Percentiles rank a stretch among this genome's conserved stretches.
Conservation (phyloP, 2,113 vertebrate genomes). For the Cygnus buccinator region DNA sequence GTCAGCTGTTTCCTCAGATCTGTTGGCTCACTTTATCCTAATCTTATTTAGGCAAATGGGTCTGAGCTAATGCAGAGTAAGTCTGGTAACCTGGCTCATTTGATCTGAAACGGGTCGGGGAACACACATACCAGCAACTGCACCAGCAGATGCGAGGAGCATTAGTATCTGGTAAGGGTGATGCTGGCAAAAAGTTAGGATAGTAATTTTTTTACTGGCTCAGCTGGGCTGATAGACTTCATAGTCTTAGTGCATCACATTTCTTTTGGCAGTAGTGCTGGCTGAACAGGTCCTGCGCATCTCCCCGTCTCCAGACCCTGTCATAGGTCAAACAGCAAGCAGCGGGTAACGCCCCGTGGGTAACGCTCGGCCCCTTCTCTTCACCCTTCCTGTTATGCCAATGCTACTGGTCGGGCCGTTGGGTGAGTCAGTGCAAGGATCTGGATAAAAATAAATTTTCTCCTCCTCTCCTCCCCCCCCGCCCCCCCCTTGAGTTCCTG, state of each 20-base stretch:
- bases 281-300: neutral
- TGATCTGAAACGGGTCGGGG: neutral
- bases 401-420: slow-evolving; percentile 39
- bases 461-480: neutral
- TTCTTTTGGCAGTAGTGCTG: neutral
- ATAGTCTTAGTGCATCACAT: neutral
- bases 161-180: neutral
- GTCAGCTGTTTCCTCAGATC: neutral
- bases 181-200: neutral
- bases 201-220: neutral
- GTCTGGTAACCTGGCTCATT: neutral
- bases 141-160: neutral
- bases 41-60: slow-evolving; percentile 38
- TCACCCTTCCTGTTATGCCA: slow-evolving; percentile 64
- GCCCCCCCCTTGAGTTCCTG: neutral
- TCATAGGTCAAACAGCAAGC: slow-evolving; percentile 23
- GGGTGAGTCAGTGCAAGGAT: slow-evolving; percentile 58
- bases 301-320: neutral
- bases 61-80: neutral
- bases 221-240: neutral
- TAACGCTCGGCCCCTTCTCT: slow-evolving; percentile 10
- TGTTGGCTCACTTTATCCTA: slow-evolving; percentile 12
- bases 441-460: slow-evolving; percentile 50
- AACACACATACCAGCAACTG: neutral
- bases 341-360: neutral